A percentile compares a stretch with the other conserved stretches of the same genome.
phyloP scores from a whole-genome alignment of 2,797 vertebrate genomes.

The Pachyuromys duprasi region DNA sequence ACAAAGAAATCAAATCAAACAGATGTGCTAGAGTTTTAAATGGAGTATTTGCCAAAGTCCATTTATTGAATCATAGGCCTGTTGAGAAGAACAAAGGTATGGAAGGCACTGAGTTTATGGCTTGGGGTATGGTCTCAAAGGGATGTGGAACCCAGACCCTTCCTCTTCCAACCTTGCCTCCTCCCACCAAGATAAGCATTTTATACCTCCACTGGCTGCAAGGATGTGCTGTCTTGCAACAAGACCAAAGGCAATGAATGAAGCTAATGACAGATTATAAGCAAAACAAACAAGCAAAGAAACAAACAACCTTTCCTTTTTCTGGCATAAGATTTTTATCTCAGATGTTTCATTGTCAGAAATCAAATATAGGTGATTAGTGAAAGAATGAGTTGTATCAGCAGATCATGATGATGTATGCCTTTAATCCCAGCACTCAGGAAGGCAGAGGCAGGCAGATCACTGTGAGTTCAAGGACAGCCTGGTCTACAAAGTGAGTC shows the following conservation, averaged over 20 bases:
- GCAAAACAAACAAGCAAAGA: background rate
- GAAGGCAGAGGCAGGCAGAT: too few relatives aligned
- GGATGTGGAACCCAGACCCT: rapidly evolving
- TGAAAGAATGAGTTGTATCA: background rate
- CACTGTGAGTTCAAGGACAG: too few relatives aligned
- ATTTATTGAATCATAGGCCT: too few relatives aligned
- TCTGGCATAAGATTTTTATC: background rate
- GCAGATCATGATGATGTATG: too few relatives aligned
- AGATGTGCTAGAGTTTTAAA: background rate
- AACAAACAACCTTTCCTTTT: background rate
- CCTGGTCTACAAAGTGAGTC: too few relatives aligned
- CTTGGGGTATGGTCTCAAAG: background rate
- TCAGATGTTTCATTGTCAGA: background rate
- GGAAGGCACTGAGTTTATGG: rapidly evolving
- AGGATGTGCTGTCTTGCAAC: background rate
- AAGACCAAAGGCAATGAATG: background rate
- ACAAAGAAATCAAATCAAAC: constrained; percentile 3
- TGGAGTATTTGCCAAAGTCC: background rate
- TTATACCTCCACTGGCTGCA: too few relatives aligned
- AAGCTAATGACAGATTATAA: background rate
- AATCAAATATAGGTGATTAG: background rate
- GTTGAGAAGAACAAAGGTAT: too few relatives aligned
- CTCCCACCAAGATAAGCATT: background rate
- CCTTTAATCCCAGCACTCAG: too few relatives aligned
- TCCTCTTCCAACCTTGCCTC: background rate